Evolutionary conservation across 2,113 vertebrate species (phyloP), one percentile per base, ranked within the genome.

Genomic region (Machaerirhynchus nigripectus): DNA sequence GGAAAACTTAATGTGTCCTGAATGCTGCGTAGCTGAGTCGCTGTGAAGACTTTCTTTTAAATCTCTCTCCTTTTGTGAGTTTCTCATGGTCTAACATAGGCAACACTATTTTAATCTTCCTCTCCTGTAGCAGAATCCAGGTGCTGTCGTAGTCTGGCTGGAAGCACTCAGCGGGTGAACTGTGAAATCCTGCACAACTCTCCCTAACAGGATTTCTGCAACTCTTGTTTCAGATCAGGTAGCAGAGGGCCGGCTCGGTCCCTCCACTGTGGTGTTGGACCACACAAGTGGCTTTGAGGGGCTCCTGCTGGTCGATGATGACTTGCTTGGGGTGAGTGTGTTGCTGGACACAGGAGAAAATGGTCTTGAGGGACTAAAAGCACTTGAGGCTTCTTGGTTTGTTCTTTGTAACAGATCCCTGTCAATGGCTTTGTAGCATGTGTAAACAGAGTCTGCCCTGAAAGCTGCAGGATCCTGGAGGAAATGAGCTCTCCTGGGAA

Each of bases 251-350:
- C 98, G 99, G 7, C 98, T 99, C 14, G 99, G 99, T 33, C 99
- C 99, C 27, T 97, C 98, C 74, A 98, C 98, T 1, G 99, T 99
- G 61, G 99, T 99, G 46, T 95, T 99, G 85, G 99, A 99, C 93
- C 99, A 99, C 97, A 99, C 99, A 0, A 99, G 99, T 1, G 99
- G 99, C 80, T 99, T 99, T 26, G 99, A 99, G 85, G 99, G 99
- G 3, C 98, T 99, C 16, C 98, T 99, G 71, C 98, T 99, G 63
- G 99, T 99, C 2, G 99, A 99, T 28, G 99, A 99, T 75, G 99
- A 99, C 93, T 98, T 99, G 33, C 97, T 99, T 47, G 99, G 99
- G 98, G 99, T 99, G 91, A 98, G 98, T 97, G 76, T 64, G 49
- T 35, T 69, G 49, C 50, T 87, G 42, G 68, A 46, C 57, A 33